A percentile compares a stretch with the other conserved stretches of the same genome.
These are phyloP conservation scores for Recurvirostra avosetta DNA, from an alignment of 2,113 vertebrate genomes.

Conservation along the genomic window DNA sequence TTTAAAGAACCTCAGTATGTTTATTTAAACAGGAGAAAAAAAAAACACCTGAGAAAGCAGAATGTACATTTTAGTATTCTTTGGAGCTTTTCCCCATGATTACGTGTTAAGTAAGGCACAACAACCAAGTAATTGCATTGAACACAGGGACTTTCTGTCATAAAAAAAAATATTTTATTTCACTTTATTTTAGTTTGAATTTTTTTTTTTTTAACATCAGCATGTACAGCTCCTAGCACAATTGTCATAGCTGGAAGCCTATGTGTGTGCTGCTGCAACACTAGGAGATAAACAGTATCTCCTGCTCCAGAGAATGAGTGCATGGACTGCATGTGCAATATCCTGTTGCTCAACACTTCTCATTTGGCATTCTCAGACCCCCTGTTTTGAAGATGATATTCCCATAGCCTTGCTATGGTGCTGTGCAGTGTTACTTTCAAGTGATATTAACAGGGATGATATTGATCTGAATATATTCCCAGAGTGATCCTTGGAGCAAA, in stretches of 20 bases:
- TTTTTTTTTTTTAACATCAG: neutral
- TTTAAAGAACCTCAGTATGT: constrained; percentile 7
- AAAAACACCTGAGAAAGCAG: neutral
- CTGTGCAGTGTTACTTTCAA: constrained; percentile 6
- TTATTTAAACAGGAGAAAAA: constrained; percentile 16
- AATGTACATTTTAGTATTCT: neutral
- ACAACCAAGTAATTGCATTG: neutral
- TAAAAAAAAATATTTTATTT: neutral
- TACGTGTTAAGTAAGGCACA: neutral
- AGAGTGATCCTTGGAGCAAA: constrained; percentile 38
- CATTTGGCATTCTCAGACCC: neutral
- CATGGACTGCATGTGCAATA: neutral
- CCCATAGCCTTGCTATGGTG: neutral
- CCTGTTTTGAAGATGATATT: constrained; percentile 31
- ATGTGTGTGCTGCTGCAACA: neutral
- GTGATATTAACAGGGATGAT: constrained; percentile 29
- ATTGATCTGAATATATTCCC: constrained; percentile 57
- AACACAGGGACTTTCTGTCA: neutral
- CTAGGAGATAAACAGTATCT: neutral
- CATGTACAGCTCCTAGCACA: neutral
- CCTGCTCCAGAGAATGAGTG: neutral
- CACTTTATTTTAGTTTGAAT: neutral
- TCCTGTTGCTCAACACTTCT: neutral
- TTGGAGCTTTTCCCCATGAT: neutral
- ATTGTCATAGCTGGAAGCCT: neutral